Base-by-base conservation (phyloP, 1,140 invertebrate species). In the Archivesica marissinica region DNA sequence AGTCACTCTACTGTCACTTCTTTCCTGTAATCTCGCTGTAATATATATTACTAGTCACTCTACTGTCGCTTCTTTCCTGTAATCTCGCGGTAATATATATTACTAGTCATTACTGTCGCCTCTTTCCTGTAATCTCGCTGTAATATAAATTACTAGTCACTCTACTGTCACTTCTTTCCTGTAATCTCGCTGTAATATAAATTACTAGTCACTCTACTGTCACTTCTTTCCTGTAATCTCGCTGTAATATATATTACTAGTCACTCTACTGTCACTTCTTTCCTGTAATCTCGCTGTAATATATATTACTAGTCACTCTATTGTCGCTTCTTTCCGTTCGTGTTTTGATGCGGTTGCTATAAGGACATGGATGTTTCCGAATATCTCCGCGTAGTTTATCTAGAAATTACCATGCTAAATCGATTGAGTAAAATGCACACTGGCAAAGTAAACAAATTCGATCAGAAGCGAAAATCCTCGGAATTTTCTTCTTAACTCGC, bases 371-470 rank as follows among this genome's bases (percentile, higher is more conserved):
- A 9, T 17, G 44, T 7, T 17, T 17, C 7, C 17, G 44, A 9
- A 9, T 47, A 17, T 47, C 44, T 64, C 15, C 2, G 3, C 25
- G n/a, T 35, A 33, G 28, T 35, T 30, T 35, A 35, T 15, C 4
- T 17, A 64, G 54, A 64, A 64, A 35, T 35, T 64, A 35, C 7
- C 30, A 64, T 64, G 59, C 15, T 64, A 64, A 64, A 64, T 35
- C 59, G 59, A 64, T 64, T 64, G 59, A 64, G 59, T 35, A 64
- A 64, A 64, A 64, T 35, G 59, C 59, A 64, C 23, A 64, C 23
- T 64, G 59, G 59, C 59, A 64, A 64, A 64, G 59, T 35, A 64
- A 64, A 64, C 59, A 64, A 64, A 64, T 64, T 64, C 59, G 59
- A 64, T 64, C 59, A 64, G 59, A 64, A 25, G 20, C 1, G 59